Evolutionary conservation across 1,140 invertebrate genomes (phyloP).

Genomic region (Phenacoccus solenopsis): DNA sequence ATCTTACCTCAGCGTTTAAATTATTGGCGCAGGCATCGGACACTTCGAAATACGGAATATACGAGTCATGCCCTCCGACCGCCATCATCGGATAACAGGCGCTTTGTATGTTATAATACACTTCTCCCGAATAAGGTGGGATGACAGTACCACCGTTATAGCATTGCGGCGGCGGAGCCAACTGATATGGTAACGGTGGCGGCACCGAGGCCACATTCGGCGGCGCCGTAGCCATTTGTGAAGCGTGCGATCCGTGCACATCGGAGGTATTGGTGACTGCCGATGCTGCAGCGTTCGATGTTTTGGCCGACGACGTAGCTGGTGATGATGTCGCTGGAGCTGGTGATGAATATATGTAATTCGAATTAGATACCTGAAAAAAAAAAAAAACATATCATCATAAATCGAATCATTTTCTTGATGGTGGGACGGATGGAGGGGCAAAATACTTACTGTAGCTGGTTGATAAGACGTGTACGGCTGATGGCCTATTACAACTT

Average conservation of each 20-base stretch:
- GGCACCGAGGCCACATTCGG: neutral
- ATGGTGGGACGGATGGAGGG: neutral
- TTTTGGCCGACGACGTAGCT: neutral
- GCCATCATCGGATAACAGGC: neutral
- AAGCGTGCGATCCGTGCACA: neutral
- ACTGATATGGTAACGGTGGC: neutral
- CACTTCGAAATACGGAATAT: conserved; percentile 3
- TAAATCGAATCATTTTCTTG: too few species aligned
- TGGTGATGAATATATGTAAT: conserved; percentile 5
- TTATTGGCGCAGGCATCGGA: neutral
- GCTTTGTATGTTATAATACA: neutral
- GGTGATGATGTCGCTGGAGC: neutral
- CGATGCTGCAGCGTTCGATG: neutral
- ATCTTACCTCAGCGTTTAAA: neutral
- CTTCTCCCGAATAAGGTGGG: neutral
- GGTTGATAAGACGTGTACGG: neutral
- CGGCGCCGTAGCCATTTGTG: neutral
- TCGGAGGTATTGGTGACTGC: neutral
- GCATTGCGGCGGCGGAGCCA: neutral
- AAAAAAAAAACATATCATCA: neutral
- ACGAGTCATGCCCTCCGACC: neutral
- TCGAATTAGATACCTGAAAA: neutral
- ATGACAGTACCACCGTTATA: neutral
- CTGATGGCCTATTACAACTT: neutral
- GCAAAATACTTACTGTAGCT: neutral